A percentile compares a stretch with the other conserved stretches of the same genome.
Evolutionary conservation across 1,140 invertebrate species (phyloP).

Genomic region (Sinonovacula constricta): DNA sequence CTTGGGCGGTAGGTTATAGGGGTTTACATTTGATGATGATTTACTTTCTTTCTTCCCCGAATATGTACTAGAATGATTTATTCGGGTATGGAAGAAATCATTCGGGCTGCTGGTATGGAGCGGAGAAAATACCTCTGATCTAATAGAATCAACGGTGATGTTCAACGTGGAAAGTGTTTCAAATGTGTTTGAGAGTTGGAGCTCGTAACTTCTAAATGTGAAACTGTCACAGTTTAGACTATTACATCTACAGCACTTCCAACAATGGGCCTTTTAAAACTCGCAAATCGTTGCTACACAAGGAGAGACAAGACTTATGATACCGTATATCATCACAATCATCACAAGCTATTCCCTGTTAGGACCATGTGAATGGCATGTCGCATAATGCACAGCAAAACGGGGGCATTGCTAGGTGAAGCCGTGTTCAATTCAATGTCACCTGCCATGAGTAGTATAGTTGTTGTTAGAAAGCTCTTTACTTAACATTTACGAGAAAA

Average conservation of each 20-base stretch:
- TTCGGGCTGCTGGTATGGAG: conserved; percentile 15
- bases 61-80: too few species aligned
- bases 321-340: conserved; percentile 42
- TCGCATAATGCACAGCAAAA: conserved; percentile 50
- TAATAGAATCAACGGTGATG: background rate
- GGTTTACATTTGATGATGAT: background rate
- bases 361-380: conserved; percentile 35
- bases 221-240: too few species aligned
- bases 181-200: background rate
- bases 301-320: conserved; percentile 45
- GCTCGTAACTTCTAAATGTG: conserved; percentile 6
- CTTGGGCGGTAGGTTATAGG: background rate
- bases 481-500: too few species aligned
- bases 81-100: too few species aligned
- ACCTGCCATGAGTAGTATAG: too few species aligned
- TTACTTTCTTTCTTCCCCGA: background rate
- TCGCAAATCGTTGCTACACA: too few species aligned
- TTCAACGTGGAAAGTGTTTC: background rate
- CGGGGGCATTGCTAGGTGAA: too few species aligned
- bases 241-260: conserved; percentile 41
- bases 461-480: too few species aligned
- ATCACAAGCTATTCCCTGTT: conserved; percentile 34
- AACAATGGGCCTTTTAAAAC: conserved; percentile 29
- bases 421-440: too few species aligned
- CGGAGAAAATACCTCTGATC: conserved; percentile 3